Conservation (phyloP, 2,113 vertebrate species). For the Salvelinus sp. region DNA sequence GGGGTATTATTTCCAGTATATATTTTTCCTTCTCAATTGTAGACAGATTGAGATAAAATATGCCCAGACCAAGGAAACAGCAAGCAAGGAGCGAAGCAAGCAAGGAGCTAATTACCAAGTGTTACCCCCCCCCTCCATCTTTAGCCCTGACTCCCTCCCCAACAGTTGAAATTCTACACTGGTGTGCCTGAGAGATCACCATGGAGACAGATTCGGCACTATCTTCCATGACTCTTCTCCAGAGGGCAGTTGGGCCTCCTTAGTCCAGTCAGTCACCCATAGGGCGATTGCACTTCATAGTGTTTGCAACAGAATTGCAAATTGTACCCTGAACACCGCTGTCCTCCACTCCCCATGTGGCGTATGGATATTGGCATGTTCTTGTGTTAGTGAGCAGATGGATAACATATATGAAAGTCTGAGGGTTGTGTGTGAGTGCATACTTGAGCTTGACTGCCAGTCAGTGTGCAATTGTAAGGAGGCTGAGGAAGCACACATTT, state of each 20-base stretch:
- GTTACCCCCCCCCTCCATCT: constrained; percentile 30
- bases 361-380: not conserved
- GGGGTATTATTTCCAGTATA: not conserved
- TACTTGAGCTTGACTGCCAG: not conserved
- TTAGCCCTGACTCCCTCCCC: constrained; percentile 41
- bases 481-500: not conserved
- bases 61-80: constrained; percentile 35
- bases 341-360: not conserved
- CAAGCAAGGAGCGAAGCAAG: constrained; percentile 12
- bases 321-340: not conserved
- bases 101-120: constrained; percentile 39
- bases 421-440: not conserved
- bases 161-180: constrained; percentile 59
- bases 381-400: not conserved
- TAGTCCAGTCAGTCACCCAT: constrained; percentile 11
- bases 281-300: not conserved
- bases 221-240: constrained; percentile 46
- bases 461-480: not conserved
- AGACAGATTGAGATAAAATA: constrained; percentile 27
- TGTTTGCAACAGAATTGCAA: not conserved
- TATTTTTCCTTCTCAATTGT: constrained; percentile 22
- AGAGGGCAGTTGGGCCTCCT: constrained; percentile 31
- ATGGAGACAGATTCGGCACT: constrained; percentile 55
- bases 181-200: constrained; percentile 59
- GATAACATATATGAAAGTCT: not conserved